Base-by-base conservation (phyloP, 2,797 vertebrate species). In the Hyperoplus immaculatus region DNA sequence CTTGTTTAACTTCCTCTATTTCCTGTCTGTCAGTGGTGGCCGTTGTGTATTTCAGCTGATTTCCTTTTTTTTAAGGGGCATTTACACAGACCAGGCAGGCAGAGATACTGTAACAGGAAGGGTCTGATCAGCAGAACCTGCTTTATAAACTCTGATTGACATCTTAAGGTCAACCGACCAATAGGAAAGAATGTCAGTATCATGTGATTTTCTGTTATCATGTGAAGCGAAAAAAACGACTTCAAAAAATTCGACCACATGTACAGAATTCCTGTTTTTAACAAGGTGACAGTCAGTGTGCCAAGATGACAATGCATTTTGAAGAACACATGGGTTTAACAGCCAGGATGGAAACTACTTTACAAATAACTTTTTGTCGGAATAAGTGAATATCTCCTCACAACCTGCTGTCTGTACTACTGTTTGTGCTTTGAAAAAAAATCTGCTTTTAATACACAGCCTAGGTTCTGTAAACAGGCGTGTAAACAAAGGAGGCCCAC, bases 71-170 rank as follows among this genome's bases (percentile, higher is more conserved):
- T 29, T 29, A 29, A 8, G 29, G 49, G 76, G 71, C 78, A 69
- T 11, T 57, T 10, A 0, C 45, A 69, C 63, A 21, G 70, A 29
- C 79, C 2, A 15, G 55, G 49, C 29, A 29, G 47, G 8, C 55
- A 67, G 54, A 81, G 77, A 88, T 87, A 87, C 84, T 82, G 86
- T 88, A 92, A 66, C 10, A 62, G 85, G 82, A 93, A 82, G 70
- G 69, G 85, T 74, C 41, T 21, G 70, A 78, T 93, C 88, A 91
- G 90, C 90, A 84, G 6, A 89, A 75, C 10, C 11, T 14, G 12
- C 3, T 11, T 14, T 41, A 46, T 80, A 77, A 84, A 75, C 85
- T 69, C 10, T 29, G 59, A 49, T 21, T 63, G 47, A 47, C 10
- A 41, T 47, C 67, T 77, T 41, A n/a, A 49, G 67, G 81, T 77